Conservation (phyloP, 1,140 invertebrate species). For the Sitobion miscanthi region DNA sequence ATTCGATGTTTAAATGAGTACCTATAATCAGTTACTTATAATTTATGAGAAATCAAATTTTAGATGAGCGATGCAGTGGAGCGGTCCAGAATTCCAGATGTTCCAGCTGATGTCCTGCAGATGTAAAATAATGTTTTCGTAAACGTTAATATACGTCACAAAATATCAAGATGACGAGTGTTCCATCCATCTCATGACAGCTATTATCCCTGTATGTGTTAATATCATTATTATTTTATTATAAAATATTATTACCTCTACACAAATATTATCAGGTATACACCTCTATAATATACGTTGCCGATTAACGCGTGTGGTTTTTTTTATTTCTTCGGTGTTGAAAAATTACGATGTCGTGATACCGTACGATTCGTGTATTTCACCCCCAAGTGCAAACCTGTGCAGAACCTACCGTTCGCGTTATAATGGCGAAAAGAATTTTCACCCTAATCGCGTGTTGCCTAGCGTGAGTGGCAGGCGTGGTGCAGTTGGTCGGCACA, state of each 20-base stretch:
- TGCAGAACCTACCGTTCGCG: background rate
- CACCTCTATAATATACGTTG: background rate
- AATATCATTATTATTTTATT: no score
- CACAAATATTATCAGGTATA: background rate
- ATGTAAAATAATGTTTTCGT: no score
- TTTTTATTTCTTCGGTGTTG: background rate
- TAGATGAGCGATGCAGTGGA: background rate
- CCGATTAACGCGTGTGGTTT: background rate
- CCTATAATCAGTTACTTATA: no score
- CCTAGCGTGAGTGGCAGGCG: background rate
- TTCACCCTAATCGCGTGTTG: background rate
- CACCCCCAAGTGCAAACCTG: background rate
- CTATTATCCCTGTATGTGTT: background rate
- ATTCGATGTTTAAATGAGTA: no score
- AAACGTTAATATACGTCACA: no score
- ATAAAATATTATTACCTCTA: background rate
- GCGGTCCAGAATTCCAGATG: no score
- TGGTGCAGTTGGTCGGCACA: background rate
- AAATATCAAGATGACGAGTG: background rate
- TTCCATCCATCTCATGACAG: no score
- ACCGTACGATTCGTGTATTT: background rate
- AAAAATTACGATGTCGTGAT: background rate
- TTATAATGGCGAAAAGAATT: background rate
- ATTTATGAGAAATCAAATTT: no score
- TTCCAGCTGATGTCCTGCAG: no score